Conservation (phyloP, 2,888 invertebrate genomes). For the Athalia rosae region DNA sequence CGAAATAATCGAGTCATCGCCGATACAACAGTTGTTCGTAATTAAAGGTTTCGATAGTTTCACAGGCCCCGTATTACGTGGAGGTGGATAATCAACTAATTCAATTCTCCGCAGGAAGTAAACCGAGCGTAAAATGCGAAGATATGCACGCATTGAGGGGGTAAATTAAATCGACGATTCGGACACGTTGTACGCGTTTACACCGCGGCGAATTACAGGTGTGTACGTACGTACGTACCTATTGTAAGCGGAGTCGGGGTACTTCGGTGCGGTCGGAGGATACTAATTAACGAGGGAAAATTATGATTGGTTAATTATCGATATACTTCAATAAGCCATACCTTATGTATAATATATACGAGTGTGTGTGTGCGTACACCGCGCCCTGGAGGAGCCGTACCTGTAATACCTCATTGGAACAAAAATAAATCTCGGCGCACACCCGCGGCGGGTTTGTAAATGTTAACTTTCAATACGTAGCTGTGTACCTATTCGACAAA, state of each 20-base stretch:
- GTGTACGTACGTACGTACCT: neutral
- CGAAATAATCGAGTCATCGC: too few relatives aligned
- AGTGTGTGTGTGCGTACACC: too few relatives aligned
- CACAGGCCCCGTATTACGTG: constrained; percentile 10
- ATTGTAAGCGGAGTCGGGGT: too few relatives aligned
- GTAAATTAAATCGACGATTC: constrained; percentile 6
- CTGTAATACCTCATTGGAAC: neutral
- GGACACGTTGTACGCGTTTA: neutral
- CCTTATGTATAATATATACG: too few relatives aligned
- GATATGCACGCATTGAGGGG: constrained; percentile 22
- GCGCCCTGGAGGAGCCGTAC: too few relatives aligned
- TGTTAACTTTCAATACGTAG: constrained; percentile 26
- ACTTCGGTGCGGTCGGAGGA: neutral
- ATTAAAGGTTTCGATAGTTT: neutral
- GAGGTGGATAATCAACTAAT: neutral
- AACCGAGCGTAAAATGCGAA: neutral
- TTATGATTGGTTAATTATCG: constrained; percentile 50
- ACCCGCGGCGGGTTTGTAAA: constrained; percentile 12
- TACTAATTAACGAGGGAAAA: constrained; percentile 39
- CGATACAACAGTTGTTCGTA: neutral
- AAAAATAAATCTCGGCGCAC: neutral
- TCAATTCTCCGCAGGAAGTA: neutral
- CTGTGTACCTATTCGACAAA: constrained; percentile 44
- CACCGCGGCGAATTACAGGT: too few relatives aligned
- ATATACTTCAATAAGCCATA: constrained; percentile 28